These are phyloP conservation scores for Diaperis boleti DNA, from an alignment of 2,888 invertebrate species.

Conservation along the genomic window DNA sequence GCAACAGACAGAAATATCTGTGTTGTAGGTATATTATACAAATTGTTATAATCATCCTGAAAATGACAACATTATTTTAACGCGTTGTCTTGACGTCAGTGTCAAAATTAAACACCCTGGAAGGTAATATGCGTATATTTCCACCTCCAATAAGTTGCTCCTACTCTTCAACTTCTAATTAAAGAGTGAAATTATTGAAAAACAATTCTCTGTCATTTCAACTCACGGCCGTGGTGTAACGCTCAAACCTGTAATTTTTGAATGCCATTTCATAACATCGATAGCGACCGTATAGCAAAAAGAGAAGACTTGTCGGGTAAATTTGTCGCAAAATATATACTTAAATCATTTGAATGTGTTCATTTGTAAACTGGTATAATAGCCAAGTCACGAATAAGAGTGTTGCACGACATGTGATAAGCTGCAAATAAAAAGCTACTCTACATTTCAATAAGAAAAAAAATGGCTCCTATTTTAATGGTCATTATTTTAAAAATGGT, in stretches of 20 bases:
- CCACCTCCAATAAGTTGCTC: no score
- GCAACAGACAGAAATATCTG: no score
- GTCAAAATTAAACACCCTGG: no score
- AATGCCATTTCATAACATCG: slow-evolving; percentile 1
- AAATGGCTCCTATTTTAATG: neutral
- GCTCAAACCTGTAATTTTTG: neutral
- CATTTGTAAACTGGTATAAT: slow-evolving; percentile 21
- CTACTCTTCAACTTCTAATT: no score
- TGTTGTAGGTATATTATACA: no score
- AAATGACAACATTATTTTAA: no score
- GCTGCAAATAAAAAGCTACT: neutral
- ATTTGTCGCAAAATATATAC: slow-evolving; percentile 23
- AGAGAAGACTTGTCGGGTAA: neutral
- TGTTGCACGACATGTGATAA: slow-evolving; percentile 25
- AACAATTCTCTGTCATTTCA: neutral
- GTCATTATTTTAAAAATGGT: neutral
- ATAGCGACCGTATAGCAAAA: slow-evolving; percentile 11
- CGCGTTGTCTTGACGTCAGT: no score
- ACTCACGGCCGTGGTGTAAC: neutral
- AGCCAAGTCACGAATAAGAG: slow-evolving; percentile 21
- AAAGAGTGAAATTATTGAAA: no score
- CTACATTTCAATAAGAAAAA: neutral
- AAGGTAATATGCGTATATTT: no score
- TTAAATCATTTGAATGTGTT: slow-evolving; percentile 20
- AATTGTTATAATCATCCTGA: no score